Evolutionary conservation across 2,797 vertebrate genomes (phyloP).

Genomic region (Tangara arthus): DNA sequence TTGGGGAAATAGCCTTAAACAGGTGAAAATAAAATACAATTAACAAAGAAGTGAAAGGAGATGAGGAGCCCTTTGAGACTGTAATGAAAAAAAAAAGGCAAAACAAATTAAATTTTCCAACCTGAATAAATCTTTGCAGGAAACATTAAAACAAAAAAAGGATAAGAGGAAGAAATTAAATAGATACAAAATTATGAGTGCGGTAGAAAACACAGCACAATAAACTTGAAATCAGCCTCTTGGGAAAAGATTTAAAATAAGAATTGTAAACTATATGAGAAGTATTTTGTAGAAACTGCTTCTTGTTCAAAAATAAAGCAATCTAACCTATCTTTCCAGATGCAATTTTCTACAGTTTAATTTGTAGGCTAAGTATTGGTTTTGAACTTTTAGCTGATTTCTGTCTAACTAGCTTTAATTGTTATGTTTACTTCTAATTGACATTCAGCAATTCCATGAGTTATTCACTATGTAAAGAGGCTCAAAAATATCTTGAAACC

Average conservation of each 20-base stretch:
- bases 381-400: slow-evolving; percentile 41
- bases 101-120: neutral
- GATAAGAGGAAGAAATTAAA: slow-evolving; percentile 1
- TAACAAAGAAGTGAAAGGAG: neutral
- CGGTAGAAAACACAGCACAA: neutral
- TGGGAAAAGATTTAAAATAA: neutral
- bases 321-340: neutral
- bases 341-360: neutral
- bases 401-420: slow-evolving; percentile 43
- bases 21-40: slow-evolving; percentile 1
- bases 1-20: neutral
- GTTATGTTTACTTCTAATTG: slow-evolving; percentile 6
- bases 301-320: slow-evolving; percentile 7
- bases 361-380: neutral
- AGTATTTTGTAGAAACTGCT: neutral
- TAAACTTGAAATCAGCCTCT: neutral
- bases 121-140: neutral
- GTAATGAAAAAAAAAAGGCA: neutral
- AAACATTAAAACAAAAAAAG: neutral
- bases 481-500: neutral
- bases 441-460: neutral
- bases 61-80: neutral
- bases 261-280: neutral
- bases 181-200: neutral
- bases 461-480: neutral